These are phyloP conservation scores for Teinopalpus imperialis DNA, from an alignment of 2,888 invertebrate species.

Conservation along the genomic window DNA sequence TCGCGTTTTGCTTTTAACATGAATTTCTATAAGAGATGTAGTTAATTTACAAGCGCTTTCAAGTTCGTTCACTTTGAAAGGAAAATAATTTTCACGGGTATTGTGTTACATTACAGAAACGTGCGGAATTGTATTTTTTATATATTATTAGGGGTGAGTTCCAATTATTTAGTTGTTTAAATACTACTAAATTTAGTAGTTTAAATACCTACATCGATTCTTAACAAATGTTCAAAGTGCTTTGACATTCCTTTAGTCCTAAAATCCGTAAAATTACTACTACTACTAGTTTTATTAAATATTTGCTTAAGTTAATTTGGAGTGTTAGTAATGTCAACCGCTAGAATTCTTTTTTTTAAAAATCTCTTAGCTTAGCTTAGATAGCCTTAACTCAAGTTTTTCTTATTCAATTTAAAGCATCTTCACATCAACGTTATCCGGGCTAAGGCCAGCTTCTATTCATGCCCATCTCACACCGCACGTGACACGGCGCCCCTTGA, in stretches of 20 bases:
- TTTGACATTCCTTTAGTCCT: too few relatives aligned
- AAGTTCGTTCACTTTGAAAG: background rate
- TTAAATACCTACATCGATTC: too few relatives aligned
- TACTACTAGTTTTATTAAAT: too few relatives aligned
- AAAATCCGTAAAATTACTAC: too few relatives aligned
- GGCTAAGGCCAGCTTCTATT: conserved; percentile 17
- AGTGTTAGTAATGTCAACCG: too few relatives aligned
- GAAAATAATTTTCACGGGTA: background rate
- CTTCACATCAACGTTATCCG: conserved; percentile 13
- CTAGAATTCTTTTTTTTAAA: too few relatives aligned
- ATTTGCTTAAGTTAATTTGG: too few relatives aligned
- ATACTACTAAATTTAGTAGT: too few relatives aligned
- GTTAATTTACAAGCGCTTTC: conserved; percentile 16
- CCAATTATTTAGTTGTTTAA: too few relatives aligned
- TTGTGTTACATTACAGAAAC: background rate
- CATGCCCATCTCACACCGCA: conserved; percentile 15
- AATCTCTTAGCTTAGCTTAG: background rate
- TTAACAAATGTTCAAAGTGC: too few relatives aligned
- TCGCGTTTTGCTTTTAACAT: conserved; percentile 19
- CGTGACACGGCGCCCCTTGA: conserved; percentile 19
- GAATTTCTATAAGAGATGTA: conserved; percentile 10
- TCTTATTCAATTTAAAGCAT: conserved; percentile 19
- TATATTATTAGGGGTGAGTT: too few relatives aligned
- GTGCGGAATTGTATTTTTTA: background rate
- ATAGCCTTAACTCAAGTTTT: background rate